Percentiles rank a stretch among this genome's conserved stretches.
Evolutionary conservation across 2,113 vertebrate genomes (phyloP).

Genomic region (Otis tarda): DNA sequence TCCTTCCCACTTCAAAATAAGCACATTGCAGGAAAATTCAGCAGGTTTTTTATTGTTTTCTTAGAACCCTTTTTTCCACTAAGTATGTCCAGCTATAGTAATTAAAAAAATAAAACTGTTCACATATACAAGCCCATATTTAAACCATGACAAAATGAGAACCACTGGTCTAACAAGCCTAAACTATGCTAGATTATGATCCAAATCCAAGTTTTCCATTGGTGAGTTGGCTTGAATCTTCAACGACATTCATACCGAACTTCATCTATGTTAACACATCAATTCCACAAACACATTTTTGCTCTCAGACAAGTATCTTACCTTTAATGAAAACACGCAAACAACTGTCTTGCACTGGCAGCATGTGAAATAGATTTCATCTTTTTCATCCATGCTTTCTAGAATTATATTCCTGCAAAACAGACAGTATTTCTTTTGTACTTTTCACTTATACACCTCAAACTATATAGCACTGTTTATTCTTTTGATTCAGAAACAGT

Average conservation of each 20-base stretch:
- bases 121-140: not conserved
- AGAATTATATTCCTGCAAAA: not conserved
- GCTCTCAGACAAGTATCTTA: not conserved
- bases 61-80: not conserved
- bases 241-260: not conserved
- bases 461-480: not conserved
- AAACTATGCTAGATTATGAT: not conserved
- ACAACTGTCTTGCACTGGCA: not conserved
- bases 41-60: slow-evolving; percentile 41
- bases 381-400: not conserved
- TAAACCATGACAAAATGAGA: not conserved
- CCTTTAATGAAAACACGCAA: not conserved
- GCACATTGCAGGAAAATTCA: slow-evolving; percentile 36
- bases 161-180: not conserved
- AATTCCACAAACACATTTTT: not conserved
- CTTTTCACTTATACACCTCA: not conserved
- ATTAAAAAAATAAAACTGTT: not conserved
- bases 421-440: not conserved
- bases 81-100: not conserved
- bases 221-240: not conserved
- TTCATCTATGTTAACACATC: not conserved
- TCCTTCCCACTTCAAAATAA: slow-evolving; percentile 65
- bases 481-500: not conserved
- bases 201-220: not conserved
- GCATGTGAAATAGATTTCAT: not conserved